phyloP scores from a whole-genome alignment of 2,797 vertebrate genomes.

The Bradypodion pumilum region DNA sequence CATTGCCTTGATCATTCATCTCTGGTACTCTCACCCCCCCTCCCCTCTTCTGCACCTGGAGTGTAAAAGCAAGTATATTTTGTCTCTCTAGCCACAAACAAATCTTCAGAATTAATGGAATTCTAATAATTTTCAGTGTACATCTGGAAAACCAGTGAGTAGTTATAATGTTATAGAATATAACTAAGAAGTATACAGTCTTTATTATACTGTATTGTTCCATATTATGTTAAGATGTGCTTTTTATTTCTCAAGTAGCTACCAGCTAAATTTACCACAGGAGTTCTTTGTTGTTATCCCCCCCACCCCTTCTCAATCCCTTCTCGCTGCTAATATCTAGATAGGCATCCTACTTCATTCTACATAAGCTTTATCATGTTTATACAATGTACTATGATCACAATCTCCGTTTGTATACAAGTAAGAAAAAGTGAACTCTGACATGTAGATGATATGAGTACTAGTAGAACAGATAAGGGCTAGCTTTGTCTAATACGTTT shows the following conservation, averaged over 20 bases:
- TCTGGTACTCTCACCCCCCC: neutral
- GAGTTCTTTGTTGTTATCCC: neutral
- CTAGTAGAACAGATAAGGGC: conserved; percentile 10
- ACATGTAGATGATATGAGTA: neutral
- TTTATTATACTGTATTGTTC: neutral
- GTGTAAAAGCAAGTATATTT: conserved; percentile 55
- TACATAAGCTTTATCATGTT: conserved; percentile 2
- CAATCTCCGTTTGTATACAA: conserved; percentile 12
- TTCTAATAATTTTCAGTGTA: neutral
- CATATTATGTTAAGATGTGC: neutral
- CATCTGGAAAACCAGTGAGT: neutral
- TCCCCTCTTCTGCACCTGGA: conserved; percentile 43
- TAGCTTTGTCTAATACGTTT: neutral
- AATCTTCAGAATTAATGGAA: conserved; percentile 50
- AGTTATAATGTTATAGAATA: neutral
- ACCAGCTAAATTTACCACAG: neutral
- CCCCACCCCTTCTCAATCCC: no score
- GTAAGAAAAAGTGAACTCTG: conserved; percentile 17
- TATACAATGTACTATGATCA: neutral
- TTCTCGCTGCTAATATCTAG: neutral
- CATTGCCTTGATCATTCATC: conserved; percentile 12
- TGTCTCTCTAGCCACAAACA: conserved; percentile 27
- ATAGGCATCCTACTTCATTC: neutral
- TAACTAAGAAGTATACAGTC: neutral
- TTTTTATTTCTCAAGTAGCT: neutral